These are phyloP conservation scores for Seira ritae DNA, from an alignment of 2,888 invertebrate genomes.

Conservation along the genomic window DNA sequence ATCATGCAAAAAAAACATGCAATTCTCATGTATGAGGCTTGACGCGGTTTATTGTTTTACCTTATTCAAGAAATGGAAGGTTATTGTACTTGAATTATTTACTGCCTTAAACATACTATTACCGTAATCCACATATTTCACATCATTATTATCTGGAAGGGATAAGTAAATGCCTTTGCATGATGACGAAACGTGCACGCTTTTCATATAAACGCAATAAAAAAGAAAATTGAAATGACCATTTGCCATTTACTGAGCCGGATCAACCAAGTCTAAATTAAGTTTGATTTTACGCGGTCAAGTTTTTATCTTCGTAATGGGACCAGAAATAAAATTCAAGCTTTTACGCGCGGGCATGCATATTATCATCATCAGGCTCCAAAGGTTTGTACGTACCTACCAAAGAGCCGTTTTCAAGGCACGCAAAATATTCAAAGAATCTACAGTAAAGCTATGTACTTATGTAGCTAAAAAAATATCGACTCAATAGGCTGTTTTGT, in stretches of 20 bases:
- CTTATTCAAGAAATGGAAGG: slow-evolving; percentile 13
- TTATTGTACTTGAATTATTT: slow-evolving; percentile 34
- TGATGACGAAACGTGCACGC: background rate
- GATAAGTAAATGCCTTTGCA: slow-evolving; percentile 11
- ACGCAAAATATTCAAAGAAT: background rate
- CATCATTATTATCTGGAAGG: slow-evolving; percentile 37
- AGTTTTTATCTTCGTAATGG: background rate
- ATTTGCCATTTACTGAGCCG: slow-evolving; percentile 22
- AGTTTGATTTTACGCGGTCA: slow-evolving; percentile 8
- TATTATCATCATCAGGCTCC: no score
- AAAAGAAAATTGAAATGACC: slow-evolving; percentile 11
- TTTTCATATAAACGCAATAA: slow-evolving; percentile 6
- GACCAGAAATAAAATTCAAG: background rate
- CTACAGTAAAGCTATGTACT: background rate
- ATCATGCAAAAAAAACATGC: background rate
- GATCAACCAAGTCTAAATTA: slow-evolving; percentile 28
- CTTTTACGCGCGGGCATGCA: background rate
- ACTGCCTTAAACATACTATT: slow-evolving; percentile 16
- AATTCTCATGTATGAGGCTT: background rate
- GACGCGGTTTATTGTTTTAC: background rate
- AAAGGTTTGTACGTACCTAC: no score
- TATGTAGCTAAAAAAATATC: no score
- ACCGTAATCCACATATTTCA: slow-evolving; percentile 44
- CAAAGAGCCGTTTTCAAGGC: background rate
- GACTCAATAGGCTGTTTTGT: background rate